Conservation (phyloP, 2,888 invertebrate genomes). For the Cheilosia vernalis region DNA sequence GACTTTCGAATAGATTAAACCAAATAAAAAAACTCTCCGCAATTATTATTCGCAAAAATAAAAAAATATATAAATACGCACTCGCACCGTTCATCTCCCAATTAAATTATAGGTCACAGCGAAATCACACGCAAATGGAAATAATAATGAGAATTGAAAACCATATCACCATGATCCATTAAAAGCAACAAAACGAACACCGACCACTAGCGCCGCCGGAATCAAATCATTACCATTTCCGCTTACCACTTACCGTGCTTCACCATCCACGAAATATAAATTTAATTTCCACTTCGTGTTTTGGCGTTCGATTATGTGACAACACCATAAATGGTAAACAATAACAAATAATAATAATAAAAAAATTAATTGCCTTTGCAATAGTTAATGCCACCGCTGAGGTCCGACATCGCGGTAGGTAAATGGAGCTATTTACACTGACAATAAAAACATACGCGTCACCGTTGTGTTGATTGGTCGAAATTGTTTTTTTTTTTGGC, state of each 20-base stretch:
- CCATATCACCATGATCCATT: neutral
- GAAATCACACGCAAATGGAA: neutral
- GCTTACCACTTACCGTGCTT: neutral
- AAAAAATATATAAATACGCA: neutral
- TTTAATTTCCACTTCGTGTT: constrained; percentile 4
- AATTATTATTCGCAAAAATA: too few relatives aligned
- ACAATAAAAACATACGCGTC: constrained; percentile 35
- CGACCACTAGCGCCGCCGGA: neutral
- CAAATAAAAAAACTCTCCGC: too few relatives aligned
- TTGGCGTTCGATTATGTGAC: constrained; percentile 16
- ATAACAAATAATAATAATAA: constrained; percentile 33
- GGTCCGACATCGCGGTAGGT: constrained; percentile 36
- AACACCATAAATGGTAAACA: constrained; percentile 25
- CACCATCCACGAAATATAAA: neutral
- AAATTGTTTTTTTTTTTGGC: neutral
- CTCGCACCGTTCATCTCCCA: neutral
- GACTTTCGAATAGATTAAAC: too few relatives aligned
- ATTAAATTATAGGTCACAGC: neutral
- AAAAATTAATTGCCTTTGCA: constrained; percentile 29
- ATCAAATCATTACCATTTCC: constrained; percentile 4
- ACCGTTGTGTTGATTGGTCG: neutral
- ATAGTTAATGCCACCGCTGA: constrained; percentile 25
- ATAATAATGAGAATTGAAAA: neutral
- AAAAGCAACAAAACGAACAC: neutral
- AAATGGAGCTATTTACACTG: constrained; percentile 44